Base-by-base conservation (phyloP, 2,888 invertebrate genomes). In the Sipha maydis region DNA sequence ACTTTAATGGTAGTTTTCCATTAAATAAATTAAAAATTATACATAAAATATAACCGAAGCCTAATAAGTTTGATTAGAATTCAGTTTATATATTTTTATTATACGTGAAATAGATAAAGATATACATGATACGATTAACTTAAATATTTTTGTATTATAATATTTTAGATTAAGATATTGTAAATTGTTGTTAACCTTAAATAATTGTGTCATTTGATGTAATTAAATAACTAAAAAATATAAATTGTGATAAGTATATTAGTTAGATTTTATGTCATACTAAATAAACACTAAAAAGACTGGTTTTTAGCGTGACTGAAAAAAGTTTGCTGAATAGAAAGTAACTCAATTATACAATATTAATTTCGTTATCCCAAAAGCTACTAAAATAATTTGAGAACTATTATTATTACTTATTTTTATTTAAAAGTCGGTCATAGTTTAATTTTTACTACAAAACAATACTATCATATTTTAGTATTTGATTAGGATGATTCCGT, bases 261-360 rank as follows among this genome's bases (percentile, higher is more conserved):
- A 83, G 77, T 77, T 77, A 31, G 61, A 67, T 67, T 54, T 54
- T 85, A 25, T 19, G 54, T 4, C 21, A 38, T 14, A 54, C 56
- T 73, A 80, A 86, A 86, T 71, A 75, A 41, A 61, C 61, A 48
- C 38, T 61, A 17, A 73, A 61, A 61, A 41, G 54, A 80, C 88
- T 28, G 88, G 73, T 88, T 88, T 73, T 80, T 28, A 73, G 56
- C 5, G 19, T 7, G 56, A 79, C 5, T 82, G 41, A 88, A 34
- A 88, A 11, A 88, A 73, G 67, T 75, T 80, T n/a, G 56, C n/a
- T 54, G 25, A 73, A 71, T 86, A 79, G 85, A 78, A 85, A 86
- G 73, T 41, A 73, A 78, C 78, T 88, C 80, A 82, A 80, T 82
- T 80, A 88, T 67, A 80, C 41, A 21, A 80, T 41, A 41, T 31